Conservation (phyloP, 2,888 invertebrate genomes). For the Tachina grossa region DNA sequence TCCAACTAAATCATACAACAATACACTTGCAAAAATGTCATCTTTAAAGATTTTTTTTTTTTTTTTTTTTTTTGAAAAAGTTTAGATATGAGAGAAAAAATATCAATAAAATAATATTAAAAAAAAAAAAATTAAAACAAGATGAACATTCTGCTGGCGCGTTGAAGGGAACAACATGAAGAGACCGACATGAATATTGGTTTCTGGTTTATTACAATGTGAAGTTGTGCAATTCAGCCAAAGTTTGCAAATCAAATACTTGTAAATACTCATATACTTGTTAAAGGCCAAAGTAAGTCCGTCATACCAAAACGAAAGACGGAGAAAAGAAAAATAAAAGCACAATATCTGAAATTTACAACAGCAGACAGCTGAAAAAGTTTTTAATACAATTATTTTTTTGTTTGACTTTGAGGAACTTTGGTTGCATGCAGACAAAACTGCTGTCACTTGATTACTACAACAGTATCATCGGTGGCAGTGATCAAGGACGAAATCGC, state of each 20-base stretch:
- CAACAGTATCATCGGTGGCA: neutral
- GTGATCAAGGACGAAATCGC: neutral
- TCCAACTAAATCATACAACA: slow-evolving; percentile 29
- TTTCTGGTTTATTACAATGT: neutral
- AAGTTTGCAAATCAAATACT: slow-evolving; percentile 54
- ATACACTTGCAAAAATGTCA: slow-evolving; percentile 18
- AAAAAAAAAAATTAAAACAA: slow-evolving; percentile 39
- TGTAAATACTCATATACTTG: neutral
- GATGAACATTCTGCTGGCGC: neutral
- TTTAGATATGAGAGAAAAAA: slow-evolving; percentile 25
- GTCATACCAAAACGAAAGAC: neutral
- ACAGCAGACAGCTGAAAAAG: neutral
- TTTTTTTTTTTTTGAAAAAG: slow-evolving; percentile 14
- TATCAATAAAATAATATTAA: slow-evolving; percentile 20
- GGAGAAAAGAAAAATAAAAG: neutral
- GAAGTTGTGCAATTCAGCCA: neutral
- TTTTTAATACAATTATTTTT: neutral
- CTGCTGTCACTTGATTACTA: neutral
- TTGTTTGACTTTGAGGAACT: neutral
- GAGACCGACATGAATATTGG: neutral
- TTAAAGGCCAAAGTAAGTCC: slow-evolving; percentile 14
- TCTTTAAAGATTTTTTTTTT: neutral
- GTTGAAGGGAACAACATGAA: neutral
- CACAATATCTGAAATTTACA: neutral
- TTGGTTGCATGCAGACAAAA: neutral